Conservation (phyloP, 2,888 invertebrate genomes). For the Cyclophora punctaria region DNA sequence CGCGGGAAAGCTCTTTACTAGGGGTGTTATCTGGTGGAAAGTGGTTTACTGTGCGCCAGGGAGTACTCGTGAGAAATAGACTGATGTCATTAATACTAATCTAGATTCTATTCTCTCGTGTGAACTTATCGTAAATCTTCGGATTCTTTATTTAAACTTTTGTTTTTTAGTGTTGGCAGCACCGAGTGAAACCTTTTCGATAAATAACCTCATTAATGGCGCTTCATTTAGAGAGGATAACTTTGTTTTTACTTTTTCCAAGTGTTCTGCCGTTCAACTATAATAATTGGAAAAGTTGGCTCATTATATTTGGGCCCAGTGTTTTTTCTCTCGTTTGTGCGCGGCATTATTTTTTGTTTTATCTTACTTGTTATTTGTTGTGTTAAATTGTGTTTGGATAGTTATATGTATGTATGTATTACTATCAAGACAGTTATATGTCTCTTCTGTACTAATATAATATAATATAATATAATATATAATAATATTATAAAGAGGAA, state of each 20-base stretch:
- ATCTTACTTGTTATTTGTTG: neutral
- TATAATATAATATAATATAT: too few relatives aligned
- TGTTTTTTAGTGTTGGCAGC: too few relatives aligned
- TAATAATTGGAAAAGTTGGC: conserved; percentile 69
- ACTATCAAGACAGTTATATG: too few relatives aligned
- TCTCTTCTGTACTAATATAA: too few relatives aligned
- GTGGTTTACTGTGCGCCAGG: conserved; percentile 38
- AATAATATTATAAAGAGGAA: too few relatives aligned
- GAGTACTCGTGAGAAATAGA: conserved; percentile 24
- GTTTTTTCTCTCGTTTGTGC: conserved; percentile 25
- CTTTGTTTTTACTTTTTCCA: conserved; percentile 39
- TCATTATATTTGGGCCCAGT: conserved; percentile 62
- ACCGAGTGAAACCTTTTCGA: too few relatives aligned
- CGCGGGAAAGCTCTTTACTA: conserved; percentile 47
- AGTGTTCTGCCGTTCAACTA: conserved; percentile 51
- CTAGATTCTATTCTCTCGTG: conserved; percentile 11
- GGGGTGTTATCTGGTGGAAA: conserved; percentile 41
- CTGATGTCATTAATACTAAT: conserved; percentile 19
- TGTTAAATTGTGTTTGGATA: conserved; percentile 2
- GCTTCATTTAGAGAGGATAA: conserved; percentile 11
- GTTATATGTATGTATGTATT: neutral
- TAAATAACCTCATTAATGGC: conserved; percentile 3
- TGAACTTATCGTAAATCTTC: conserved; percentile 6
- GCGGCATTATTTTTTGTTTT: too few relatives aligned
- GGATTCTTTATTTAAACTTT: too few relatives aligned